Evolutionary conservation across 2,797 vertebrate genomes (phyloP).

Genomic region (Tenualosa ilisha): DNA sequence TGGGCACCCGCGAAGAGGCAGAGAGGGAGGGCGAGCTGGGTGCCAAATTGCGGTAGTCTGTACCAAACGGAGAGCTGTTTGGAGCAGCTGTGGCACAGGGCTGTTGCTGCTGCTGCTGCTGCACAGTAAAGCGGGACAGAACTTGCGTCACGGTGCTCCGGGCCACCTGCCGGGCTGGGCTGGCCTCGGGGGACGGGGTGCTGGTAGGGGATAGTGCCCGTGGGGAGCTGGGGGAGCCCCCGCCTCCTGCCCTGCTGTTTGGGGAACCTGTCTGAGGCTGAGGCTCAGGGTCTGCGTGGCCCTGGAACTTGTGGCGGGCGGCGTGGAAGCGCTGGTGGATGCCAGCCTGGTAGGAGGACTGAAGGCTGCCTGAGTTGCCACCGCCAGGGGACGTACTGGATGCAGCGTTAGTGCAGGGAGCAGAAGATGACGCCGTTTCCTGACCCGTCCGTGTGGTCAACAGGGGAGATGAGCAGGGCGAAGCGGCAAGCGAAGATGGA

Average conservation of each 20-base stretch:
- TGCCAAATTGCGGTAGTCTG: slow-evolving; percentile 81
- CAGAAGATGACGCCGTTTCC: not conserved
- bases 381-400: slow-evolving; percentile 73
- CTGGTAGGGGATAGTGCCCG: slow-evolving; percentile 52
- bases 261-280: slow-evolving; percentile 64
- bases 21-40: slow-evolving; percentile 81
- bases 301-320: slow-evolving; percentile 92
- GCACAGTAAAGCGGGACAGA: slow-evolving; percentile 86
- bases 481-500: slow-evolving; percentile 76
- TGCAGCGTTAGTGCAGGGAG: slow-evolving; percentile 56
- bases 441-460: slow-evolving; percentile 66
- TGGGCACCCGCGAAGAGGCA: slow-evolving; percentile 74
- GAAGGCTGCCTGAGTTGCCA: slow-evolving; percentile 74
- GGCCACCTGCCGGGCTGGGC: slow-evolving; percentile 86
- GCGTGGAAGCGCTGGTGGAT: slow-evolving; percentile 96
- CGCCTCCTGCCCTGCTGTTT: slow-evolving; percentile 59
- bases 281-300: slow-evolving; percentile 81
- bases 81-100: slow-evolving; percentile 71
- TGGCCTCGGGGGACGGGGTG: slow-evolving; percentile 70
- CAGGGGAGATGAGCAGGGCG: slow-evolving; percentile 84
- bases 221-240: slow-evolving; percentile 62
- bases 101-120: slow-evolving; percentile 59
- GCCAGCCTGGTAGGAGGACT: slow-evolving; percentile 93
- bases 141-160: slow-evolving; percentile 94
- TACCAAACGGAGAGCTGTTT: slow-evolving; percentile 82